Conservation (phyloP, 1,140 invertebrate genomes). For the Planococcus citri region DNA sequence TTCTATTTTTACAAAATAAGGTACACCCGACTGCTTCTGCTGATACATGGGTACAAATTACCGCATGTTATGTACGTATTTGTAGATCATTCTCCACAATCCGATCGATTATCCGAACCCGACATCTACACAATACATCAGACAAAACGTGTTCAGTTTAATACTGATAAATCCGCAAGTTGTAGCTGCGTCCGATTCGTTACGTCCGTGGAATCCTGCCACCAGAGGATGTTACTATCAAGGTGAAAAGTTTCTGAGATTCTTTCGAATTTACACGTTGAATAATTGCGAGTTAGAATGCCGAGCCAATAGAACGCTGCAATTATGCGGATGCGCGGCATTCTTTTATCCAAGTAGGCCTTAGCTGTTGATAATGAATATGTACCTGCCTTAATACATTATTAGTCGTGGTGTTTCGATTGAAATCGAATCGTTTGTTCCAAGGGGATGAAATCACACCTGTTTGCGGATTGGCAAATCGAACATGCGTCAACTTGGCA, state of each 20-base stretch:
- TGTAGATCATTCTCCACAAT: slow-evolving; percentile 25
- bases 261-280: slow-evolving; percentile 41
- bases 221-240: slow-evolving; percentile 43
- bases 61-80: not conserved
- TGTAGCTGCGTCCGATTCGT: not conserved
- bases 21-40: no score
- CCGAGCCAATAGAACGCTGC: slow-evolving; percentile 30
- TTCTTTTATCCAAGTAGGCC: slow-evolving; percentile 26
- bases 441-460: not conserved
- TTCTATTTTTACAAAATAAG: no score
- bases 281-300: slow-evolving; percentile 36
- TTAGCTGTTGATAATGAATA: not conserved
- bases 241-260: slow-evolving; percentile 44
- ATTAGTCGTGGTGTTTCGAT: slow-evolving; percentile 12
- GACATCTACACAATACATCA: not conserved
- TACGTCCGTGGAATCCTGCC: slow-evolving; percentile 23
- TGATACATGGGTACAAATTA: not conserved
- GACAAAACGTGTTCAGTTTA: not conserved
- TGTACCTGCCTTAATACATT: not conserved
- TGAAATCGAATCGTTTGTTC: not conserved
- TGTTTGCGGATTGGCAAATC: not conserved
- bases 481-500: not conserved
- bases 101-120: slow-evolving; percentile 24
- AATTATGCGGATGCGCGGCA: slow-evolving; percentile 23
- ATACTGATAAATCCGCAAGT: not conserved